Conservation (phyloP, 2,113 vertebrate species). For the Myotis brandtii region DNA sequence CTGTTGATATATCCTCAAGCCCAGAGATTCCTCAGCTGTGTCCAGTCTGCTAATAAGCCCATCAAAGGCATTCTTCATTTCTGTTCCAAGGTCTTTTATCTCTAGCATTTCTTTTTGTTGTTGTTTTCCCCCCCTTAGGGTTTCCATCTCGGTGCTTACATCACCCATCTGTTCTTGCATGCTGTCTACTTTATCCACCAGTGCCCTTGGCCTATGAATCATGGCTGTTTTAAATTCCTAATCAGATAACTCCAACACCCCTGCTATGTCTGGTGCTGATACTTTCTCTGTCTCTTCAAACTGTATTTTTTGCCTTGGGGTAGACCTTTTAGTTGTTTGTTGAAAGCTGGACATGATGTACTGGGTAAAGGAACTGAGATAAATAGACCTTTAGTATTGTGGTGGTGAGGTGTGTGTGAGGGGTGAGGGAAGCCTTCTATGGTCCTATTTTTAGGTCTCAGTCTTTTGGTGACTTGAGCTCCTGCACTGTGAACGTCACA, state of each 20-base stretch:
- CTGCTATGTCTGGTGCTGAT: background rate
- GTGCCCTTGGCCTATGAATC: constrained; percentile 27
- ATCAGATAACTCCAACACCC: constrained; percentile 5
- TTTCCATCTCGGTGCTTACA: constrained; percentile 45
- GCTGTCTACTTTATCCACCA: background rate
- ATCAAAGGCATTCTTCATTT: constrained; percentile 19
- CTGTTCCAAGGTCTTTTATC: background rate
- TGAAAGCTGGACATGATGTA: background rate
- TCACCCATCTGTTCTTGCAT: constrained; percentile 17
- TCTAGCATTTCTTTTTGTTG: background rate
- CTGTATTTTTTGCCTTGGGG: background rate
- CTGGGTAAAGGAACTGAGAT: background rate
- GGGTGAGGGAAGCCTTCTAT: background rate
- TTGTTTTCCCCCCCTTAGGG: background rate
- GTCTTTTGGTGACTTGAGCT: background rate
- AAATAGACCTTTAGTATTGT: background rate
- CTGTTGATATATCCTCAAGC: background rate
- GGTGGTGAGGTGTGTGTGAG: background rate
- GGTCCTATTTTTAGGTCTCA: background rate
- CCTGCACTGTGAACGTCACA: background rate
- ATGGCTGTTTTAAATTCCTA: constrained; percentile 43
- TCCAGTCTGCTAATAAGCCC: background rate
- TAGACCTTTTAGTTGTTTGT: background rate
- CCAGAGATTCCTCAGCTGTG: background rate
- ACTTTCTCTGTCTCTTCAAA: background rate